phyloP scores from a whole-genome alignment of 2,888 invertebrate genomes.

The Marasmarcha lunaedactyla region DNA sequence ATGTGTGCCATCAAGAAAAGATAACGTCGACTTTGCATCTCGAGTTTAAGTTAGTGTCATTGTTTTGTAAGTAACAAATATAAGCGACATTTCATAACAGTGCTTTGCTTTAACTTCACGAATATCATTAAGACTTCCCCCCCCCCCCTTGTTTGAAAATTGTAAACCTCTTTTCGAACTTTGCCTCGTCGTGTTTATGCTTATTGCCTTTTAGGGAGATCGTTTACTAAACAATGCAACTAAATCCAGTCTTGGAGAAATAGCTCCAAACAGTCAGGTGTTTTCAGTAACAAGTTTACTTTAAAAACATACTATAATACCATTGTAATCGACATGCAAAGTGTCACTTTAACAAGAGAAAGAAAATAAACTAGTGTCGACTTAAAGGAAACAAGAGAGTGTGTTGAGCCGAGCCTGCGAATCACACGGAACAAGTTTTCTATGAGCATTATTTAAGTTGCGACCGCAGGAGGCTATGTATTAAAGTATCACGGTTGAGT shows the following conservation, averaged over 20 bases:
- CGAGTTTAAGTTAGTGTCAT: constrained; percentile 61
- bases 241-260: constrained; percentile 24
- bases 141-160: constrained; percentile 56
- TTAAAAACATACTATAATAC: constrained; percentile 40
- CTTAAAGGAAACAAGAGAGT: constrained; percentile 51
- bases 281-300: constrained; percentile 47
- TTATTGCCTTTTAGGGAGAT: constrained; percentile 41
- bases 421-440: constrained; percentile 49
- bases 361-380: constrained; percentile 38
- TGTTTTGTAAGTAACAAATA: constrained; percentile 63
- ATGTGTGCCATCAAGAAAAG: constrained; percentile 52
- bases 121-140: constrained; percentile 58
- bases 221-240: constrained; percentile 34
- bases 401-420: constrained; percentile 34
- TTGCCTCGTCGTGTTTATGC: constrained; percentile 43
- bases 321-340: constrained; percentile 51
- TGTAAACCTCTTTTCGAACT: constrained; percentile 39
- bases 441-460: constrained; percentile 58
- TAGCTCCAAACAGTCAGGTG: constrained; percentile 35
- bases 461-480: constrained; percentile 45
- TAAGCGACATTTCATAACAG: constrained; percentile 58
- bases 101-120: constrained; percentile 58
- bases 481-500: constrained; percentile 49
- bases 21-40: constrained; percentile 55
- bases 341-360: constrained; percentile 44